Evolutionary conservation across 1,140 invertebrate species (phyloP).

Genomic region (Drosophila watanabei): DNA sequence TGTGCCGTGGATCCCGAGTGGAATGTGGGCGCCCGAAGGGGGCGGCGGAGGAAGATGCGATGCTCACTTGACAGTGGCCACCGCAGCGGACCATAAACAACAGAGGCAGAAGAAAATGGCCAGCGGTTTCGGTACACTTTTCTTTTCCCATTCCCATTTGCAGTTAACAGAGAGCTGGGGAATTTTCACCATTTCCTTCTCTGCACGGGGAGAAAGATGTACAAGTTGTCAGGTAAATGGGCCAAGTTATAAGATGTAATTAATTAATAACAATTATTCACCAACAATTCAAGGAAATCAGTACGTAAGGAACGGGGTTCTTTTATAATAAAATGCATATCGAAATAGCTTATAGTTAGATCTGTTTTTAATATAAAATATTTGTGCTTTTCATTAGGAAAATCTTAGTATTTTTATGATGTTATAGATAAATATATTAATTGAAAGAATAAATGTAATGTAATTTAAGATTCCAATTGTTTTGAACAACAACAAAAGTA

Average conservation of each 20-base stretch:
- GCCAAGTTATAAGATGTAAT: neutral
- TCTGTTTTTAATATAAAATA: no score
- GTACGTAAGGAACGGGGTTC: neutral
- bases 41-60: constrained; percentile 12
- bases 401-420: no score
- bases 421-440: no score
- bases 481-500: no score
- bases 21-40: constrained; percentile 32
- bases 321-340: neutral
- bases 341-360: neutral
- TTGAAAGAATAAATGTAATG: no score
- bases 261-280: neutral
- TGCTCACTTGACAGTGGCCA: constrained; percentile 58
- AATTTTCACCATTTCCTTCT: constrained; percentile 1
- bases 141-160: constrained; percentile 21
- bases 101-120: constrained; percentile 52
- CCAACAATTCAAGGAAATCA: neutral
- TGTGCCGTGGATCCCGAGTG: constrained; percentile 12
- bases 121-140: constrained; percentile 37
- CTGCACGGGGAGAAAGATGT: neutral
- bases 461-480: no score
- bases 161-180: constrained; percentile 20
- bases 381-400: no score
- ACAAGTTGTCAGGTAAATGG: neutral
- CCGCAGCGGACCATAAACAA: constrained; percentile 50